A percentile compares a stretch with the other conserved stretches of the same genome.
These are phyloP conservation scores for Plecotus auritus DNA, from an alignment of 2,113 vertebrate species.

Conservation along the genomic window DNA sequence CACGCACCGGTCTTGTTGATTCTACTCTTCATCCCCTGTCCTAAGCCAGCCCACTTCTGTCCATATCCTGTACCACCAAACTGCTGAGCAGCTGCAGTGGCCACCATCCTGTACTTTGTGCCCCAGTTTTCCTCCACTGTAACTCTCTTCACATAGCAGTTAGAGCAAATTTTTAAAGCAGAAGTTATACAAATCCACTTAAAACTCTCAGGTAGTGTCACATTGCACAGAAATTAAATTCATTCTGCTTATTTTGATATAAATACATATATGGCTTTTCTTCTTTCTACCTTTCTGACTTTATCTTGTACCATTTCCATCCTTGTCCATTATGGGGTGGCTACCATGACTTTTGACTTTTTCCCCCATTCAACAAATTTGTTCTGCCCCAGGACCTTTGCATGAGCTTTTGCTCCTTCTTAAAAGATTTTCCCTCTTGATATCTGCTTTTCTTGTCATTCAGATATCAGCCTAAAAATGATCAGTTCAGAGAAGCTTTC, in stretches of 20 bases:
- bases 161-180: neutral
- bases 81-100: fast-evolving
- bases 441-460: neutral
- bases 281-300: neutral
- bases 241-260: neutral
- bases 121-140: neutral
- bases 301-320: neutral
- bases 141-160: neutral
- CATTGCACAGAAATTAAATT: neutral
- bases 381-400: neutral
- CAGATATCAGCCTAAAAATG: neutral
- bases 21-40: neutral
- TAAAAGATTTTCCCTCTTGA: neutral
- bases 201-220: neutral
- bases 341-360: neutral
- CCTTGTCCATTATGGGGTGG: neutral
- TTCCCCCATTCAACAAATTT: neutral
- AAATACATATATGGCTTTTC: neutral
- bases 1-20: neutral
- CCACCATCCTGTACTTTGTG: neutral
- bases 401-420: neutral
- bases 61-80: neutral
- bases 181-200: neutral
- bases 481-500: neutral
- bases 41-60: neutral